A percentile compares a stretch with the other conserved stretches of the same genome.
Evolutionary conservation across 2,888 invertebrate species (phyloP).

Genomic region (Marasmarcha lunaedactyla): DNA sequence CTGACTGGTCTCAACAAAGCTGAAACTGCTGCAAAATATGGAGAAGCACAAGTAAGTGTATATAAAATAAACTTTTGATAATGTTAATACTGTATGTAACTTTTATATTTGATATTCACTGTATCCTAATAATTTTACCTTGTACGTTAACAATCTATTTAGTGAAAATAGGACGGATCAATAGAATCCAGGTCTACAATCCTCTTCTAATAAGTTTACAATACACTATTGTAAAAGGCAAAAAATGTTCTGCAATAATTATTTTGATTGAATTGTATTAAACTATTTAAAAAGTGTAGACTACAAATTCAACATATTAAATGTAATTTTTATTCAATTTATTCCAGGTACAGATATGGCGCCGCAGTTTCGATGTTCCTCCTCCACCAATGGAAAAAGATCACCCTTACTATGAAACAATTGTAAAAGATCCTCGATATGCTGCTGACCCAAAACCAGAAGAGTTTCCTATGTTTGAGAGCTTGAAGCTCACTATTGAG

Average conservation of each 20-base stretch:
- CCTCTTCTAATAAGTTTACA: too few relatives aligned
- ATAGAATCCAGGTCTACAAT: too few relatives aligned
- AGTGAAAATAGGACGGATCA: too few relatives aligned
- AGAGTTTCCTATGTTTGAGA: conserved; percentile 86
- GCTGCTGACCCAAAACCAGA: conserved; percentile 77
- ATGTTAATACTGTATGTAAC: background rate
- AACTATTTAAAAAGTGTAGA: too few relatives aligned
- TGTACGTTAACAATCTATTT: too few relatives aligned
- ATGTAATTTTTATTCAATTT: background rate
- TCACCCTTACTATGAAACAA: conserved; percentile 80
- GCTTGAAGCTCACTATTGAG: conserved; percentile 83
- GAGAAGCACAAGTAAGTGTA: conserved; percentile 79
- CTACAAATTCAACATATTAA: too few relatives aligned
- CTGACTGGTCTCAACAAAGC: conserved; percentile 88
- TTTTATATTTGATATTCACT: too few relatives aligned
- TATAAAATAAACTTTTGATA: background rate
- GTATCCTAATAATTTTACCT: too few relatives aligned
- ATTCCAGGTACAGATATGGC: conserved; percentile 82
- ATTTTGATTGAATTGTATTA: too few relatives aligned
- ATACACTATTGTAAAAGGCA: too few relatives aligned
- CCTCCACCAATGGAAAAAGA: conserved; percentile 84
- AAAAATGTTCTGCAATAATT: too few relatives aligned
- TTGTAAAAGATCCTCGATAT: conserved; percentile 82
- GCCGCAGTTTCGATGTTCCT: conserved; percentile 84
- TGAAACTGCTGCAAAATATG: conserved; percentile 87